Conservation (phyloP, 2,888 invertebrate species). For the Hemaris fuciformis region DNA sequence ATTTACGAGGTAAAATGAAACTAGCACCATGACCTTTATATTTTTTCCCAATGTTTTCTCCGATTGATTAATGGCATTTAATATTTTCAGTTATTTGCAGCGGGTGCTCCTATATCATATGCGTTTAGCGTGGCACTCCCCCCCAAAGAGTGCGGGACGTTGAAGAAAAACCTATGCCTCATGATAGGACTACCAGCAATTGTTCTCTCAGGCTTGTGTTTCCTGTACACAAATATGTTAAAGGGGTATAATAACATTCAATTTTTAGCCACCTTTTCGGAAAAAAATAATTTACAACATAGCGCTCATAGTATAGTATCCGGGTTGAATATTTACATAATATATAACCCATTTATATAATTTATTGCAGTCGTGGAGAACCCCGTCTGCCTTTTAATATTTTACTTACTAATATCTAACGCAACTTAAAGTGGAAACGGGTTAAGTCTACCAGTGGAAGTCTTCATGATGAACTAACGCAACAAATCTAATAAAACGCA, state of each 20-base stretch:
- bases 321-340: too few species aligned
- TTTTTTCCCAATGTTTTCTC: too few species aligned
- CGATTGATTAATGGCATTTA: not conserved
- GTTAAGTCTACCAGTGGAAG: too few species aligned
- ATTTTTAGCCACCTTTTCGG: too few species aligned
- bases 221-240: conserved; percentile 71
- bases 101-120: conserved; percentile 73
- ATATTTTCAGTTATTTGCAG: conserved; percentile 63
- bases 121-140: conserved; percentile 63
- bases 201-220: conserved; percentile 63
- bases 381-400: too few species aligned
- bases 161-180: conserved; percentile 60
- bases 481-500: not conserved
- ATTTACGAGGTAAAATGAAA: conserved; percentile 63
- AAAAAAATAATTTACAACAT: too few species aligned
- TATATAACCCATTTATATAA: too few species aligned
- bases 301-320: too few species aligned
- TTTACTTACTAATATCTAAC: too few species aligned
- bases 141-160: conserved; percentile 52
- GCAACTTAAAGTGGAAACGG: too few species aligned
- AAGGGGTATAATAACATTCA: conserved; percentile 61
- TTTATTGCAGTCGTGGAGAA: too few species aligned
- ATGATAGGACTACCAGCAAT: conserved; percentile 63
- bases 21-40: too few species aligned
- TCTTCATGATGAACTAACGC: not conserved